These are phyloP conservation scores for Bruchidius siliquastri DNA, from an alignment of 2,888 invertebrate genomes.

Conservation along the genomic window DNA sequence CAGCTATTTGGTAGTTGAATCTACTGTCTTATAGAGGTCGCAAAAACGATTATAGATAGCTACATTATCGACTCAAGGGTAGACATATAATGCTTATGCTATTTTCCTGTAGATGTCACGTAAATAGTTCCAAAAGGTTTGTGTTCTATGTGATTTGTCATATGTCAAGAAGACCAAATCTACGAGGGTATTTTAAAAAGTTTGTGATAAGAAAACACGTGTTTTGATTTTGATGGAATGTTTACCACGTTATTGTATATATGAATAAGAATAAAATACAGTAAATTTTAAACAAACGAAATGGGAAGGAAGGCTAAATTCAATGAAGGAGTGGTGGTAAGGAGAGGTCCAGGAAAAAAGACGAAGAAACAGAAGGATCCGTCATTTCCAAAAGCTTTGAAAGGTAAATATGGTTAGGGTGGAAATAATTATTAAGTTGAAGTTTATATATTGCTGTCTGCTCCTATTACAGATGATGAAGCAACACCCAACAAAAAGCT, in stretches of 20 bases:
- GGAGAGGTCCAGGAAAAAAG: constrained; percentile 83
- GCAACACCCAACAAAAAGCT: constrained; percentile 51
- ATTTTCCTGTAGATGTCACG: no score
- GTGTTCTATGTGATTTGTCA: no score
- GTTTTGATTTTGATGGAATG: not conserved
- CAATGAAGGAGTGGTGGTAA: constrained; percentile 59
- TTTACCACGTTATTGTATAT: not conserved
- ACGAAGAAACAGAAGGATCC: constrained; percentile 84
- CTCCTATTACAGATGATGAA: constrained; percentile 43
- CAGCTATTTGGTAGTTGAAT: no score
- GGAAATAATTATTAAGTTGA: not conserved
- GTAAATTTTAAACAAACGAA: constrained; percentile 4
- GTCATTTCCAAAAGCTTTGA: constrained; percentile 56
- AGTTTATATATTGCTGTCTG: not conserved
- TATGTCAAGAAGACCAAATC: no score
- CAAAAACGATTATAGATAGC: no score
- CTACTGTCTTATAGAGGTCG: no score
- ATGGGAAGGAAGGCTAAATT: constrained; percentile 88
- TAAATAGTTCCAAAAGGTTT: no score
- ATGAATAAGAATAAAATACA: no score
- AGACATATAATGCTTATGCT: no score
- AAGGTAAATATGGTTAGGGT: constrained; percentile 39
- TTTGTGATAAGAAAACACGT: not conserved
- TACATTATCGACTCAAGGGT: no score
- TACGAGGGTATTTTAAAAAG: not conserved